Evolutionary conservation across 2,888 invertebrate genomes (phyloP), one percentile per base, ranked within the genome.

Genomic region (Drosophila demipolita): DNA sequence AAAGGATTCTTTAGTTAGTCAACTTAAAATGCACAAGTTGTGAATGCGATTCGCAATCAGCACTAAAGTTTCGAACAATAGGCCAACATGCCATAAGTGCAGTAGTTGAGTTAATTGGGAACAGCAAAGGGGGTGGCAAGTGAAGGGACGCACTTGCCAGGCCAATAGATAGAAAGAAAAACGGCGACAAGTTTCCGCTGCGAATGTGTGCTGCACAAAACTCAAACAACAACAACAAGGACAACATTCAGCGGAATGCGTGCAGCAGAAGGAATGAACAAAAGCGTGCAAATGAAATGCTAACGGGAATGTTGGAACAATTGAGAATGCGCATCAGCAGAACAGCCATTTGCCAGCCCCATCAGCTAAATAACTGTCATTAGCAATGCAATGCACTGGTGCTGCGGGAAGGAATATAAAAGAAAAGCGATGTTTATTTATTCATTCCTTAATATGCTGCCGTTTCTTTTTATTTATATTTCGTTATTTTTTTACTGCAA

Each of bases 381-480:
- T 38, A n/a, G 55, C 38, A 38, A 38, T 29, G 38, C 26, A 29
- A 29, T 29, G 29, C 26, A 26, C 5, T 26, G 40, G n/a, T 12
- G 23, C 45, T 33, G 33, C 36, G 4, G 17, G 32, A 35, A 49
- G 32, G 12, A 63, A 45, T 48, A 11, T 26, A 55, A 50, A 62
- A 49, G 15, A 42, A 35, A 42, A 36, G 20, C 26, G 17, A 23
- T 42, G 6, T 23, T 62, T 75, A 75, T 71, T 79, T 67, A 74
- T 78, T 80, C 73, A 80, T 78, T 87, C 78, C 78, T 88, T 88
- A 85, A 85, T 68, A 78, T 75, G 72, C 70, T 78, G 78, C 54
- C 64, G 59, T 59, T 69, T 74, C 50, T 75, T 75, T 76, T 78
- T 33, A 20, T 52, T 55, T 53, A 53, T 53, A 29, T 29, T 29